A percentile compares a stretch with the other conserved stretches of the same genome.
Evolutionary conservation across 2,888 invertebrate genomes (phyloP).

Genomic region (Netelia fuscicornis): DNA sequence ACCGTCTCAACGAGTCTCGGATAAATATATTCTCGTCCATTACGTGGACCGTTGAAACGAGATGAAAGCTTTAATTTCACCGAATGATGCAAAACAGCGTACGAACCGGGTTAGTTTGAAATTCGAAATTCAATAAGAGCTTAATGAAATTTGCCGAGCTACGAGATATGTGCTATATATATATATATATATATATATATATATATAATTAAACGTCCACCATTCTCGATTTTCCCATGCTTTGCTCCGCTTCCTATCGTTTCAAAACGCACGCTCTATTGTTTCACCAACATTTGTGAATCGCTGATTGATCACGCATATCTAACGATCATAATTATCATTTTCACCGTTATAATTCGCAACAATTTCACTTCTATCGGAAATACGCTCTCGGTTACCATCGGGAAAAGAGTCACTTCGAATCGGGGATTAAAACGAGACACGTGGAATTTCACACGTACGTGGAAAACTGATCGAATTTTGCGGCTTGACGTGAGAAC

Average conservation of each 20-base stretch:
- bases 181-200: slow-evolving; percentile 21
- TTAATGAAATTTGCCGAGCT: slow-evolving; percentile 67
- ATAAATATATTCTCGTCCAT: not conserved
- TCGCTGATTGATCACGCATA: not conserved
- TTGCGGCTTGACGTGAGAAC: slow-evolving; percentile 14
- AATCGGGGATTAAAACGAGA: not conserved
- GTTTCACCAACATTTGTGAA: slow-evolving; percentile 37
- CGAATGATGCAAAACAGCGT: slow-evolving; percentile 58
- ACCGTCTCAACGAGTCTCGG: not conserved
- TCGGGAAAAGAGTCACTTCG: slow-evolving; percentile 6
- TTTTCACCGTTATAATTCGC: not conserved
- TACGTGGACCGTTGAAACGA: slow-evolving; percentile 12
- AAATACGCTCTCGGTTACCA: not conserved
- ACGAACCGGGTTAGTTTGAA: slow-evolving; percentile 60
- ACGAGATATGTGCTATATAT: slow-evolving; percentile 26
- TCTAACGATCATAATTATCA: not conserved
- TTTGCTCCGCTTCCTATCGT: not conserved
- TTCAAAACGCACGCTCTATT: slow-evolving; percentile 38
- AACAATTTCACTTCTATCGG: not conserved
- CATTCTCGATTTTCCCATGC: not conserved
- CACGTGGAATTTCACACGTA: not conserved
- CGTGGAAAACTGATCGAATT: slow-evolving; percentile 28
- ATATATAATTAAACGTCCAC: not conserved
- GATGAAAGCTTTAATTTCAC: slow-evolving; percentile 45
- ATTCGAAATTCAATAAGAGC: slow-evolving; percentile 70